Conservation (phyloP, 1,140 invertebrate genomes). For the Bombus cullumanus region DNA sequence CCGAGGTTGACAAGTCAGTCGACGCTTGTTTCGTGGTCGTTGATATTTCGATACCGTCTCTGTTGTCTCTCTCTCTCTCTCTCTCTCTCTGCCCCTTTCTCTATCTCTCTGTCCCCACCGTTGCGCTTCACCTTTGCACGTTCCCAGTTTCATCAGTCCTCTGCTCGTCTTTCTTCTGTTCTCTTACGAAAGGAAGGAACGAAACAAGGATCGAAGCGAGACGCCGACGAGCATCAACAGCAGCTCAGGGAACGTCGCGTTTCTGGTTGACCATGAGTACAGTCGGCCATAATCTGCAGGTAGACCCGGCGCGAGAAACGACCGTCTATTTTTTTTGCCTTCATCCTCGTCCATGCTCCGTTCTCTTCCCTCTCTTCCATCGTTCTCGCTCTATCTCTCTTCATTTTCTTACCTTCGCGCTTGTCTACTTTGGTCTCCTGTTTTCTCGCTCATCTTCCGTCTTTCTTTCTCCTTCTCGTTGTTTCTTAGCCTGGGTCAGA, state of each 20-base stretch:
- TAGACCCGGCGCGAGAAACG: conserved; percentile 46
- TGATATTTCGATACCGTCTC: conserved; percentile 68
- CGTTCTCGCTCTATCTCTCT: neutral
- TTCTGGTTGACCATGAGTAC: conserved; percentile 66
- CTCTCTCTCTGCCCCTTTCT: too few species aligned
- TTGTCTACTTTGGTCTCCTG: neutral
- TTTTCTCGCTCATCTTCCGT: neutral
- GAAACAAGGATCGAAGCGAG: neutral
- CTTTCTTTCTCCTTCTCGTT: neutral
- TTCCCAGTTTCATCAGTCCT: conserved; percentile 20
- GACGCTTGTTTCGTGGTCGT: conserved; percentile 70
- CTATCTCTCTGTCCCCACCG: neutral
- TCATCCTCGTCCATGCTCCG: neutral
- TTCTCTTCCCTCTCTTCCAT: neutral
- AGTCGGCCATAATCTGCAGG: conserved; percentile 63
- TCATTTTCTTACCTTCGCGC: neutral
- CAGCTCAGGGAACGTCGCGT: conserved; percentile 35
- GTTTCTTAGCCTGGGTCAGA: neutral
- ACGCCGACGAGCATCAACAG: neutral
- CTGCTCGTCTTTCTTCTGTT: neutral
- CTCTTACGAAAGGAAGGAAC: neutral
- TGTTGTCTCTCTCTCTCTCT: conserved; percentile 27
- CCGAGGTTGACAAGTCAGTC: conserved; percentile 63
- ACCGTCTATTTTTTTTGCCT: conserved; percentile 25
- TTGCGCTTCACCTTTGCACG: conserved; percentile 6